phyloP scores from a whole-genome alignment of 2,888 invertebrate genomes.

The Agrypnus murinus region DNA sequence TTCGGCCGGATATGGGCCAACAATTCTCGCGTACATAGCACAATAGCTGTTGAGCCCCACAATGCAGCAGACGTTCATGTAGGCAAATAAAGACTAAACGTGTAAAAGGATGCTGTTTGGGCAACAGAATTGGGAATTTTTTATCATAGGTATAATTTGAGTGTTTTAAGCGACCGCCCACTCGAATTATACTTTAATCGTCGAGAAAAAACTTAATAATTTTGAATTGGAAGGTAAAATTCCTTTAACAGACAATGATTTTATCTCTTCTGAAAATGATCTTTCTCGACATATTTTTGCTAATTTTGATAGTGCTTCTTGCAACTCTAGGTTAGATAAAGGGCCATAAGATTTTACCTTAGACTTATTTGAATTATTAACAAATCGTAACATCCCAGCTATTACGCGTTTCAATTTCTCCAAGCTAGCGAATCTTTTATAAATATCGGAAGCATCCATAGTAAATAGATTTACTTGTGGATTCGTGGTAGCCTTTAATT shows the following conservation, averaged over 20 bases:
- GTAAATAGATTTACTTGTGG: not conserved
- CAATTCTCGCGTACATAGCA: slow-evolving; percentile 48
- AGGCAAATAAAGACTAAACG: slow-evolving; percentile 41
- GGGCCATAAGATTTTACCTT: too few relatives aligned
- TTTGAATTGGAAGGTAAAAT: slow-evolving; percentile 18
- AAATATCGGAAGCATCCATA: not conserved
- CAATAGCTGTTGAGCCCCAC: slow-evolving; percentile 50
- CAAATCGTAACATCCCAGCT: slow-evolving; percentile 10
- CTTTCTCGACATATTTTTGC: not conserved
- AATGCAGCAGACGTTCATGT: slow-evolving; percentile 48
- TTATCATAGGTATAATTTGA: slow-evolving; percentile 41
- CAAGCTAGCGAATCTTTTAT: not conserved
- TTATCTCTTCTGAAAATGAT: not conserved
- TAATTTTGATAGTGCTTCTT: not conserved
- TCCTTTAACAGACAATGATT: not conserved
- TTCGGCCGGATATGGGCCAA: slow-evolving; percentile 55
- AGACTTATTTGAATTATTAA: slow-evolving; percentile 6
- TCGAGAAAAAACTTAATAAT: too few relatives aligned
- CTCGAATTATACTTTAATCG: slow-evolving; percentile 43
- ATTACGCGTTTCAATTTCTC: slow-evolving; percentile 12
- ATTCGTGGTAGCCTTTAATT: not conserved
- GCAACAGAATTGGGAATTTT: slow-evolving; percentile 51
- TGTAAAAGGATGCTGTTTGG: slow-evolving; percentile 44
- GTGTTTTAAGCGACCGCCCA: slow-evolving; percentile 49
- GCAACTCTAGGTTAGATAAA: not conserved